A percentile compares a stretch with the other conserved stretches of the same genome.
These are phyloP conservation scores for Drosophila fungiperda DNA, from an alignment of 2,888 invertebrate species.

Conservation along the genomic window DNA sequence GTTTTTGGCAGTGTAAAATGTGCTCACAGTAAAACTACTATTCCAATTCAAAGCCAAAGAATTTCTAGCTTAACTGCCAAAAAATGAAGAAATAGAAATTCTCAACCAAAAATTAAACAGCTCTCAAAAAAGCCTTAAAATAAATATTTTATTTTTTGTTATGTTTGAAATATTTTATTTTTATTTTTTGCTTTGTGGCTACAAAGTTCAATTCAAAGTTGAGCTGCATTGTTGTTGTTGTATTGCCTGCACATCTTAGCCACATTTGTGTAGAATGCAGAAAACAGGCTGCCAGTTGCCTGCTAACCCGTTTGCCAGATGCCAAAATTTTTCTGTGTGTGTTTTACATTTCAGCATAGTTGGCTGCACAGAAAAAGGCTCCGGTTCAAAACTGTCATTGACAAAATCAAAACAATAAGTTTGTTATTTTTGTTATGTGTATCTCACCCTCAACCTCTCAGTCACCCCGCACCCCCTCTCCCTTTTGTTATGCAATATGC, in stretches of 20 bases:
- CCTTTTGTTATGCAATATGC: slow-evolving; percentile 47
- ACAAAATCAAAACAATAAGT: slow-evolving; percentile 80
- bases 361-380: slow-evolving; percentile 64
- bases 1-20: background rate
- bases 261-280: slow-evolving; percentile 58
- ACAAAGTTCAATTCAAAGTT: slow-evolving; percentile 18
- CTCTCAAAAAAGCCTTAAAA: background rate
- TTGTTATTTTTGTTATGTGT: slow-evolving; percentile 64
- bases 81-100: background rate
- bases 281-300: slow-evolving; percentile 48
- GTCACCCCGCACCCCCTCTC: background rate
- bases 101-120: background rate
- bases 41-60: background rate
- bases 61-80: background rate
- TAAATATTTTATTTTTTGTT: background rate
- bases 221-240: slow-evolving; percentile 6
- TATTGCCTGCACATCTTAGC: slow-evolving; percentile 42
- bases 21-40: background rate
- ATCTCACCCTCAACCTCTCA: background rate
- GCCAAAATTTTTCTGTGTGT: slow-evolving; percentile 40
- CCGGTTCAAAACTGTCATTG: slow-evolving; percentile 65
- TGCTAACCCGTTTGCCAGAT: slow-evolving; percentile 19
- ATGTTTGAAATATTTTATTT: background rate
- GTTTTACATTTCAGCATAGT: slow-evolving; percentile 61
- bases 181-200: slow-evolving; percentile 21